These are phyloP conservation scores for Anser brachyrhynchus DNA, from an alignment of 2,113 vertebrate species.

Conservation along the genomic window DNA sequence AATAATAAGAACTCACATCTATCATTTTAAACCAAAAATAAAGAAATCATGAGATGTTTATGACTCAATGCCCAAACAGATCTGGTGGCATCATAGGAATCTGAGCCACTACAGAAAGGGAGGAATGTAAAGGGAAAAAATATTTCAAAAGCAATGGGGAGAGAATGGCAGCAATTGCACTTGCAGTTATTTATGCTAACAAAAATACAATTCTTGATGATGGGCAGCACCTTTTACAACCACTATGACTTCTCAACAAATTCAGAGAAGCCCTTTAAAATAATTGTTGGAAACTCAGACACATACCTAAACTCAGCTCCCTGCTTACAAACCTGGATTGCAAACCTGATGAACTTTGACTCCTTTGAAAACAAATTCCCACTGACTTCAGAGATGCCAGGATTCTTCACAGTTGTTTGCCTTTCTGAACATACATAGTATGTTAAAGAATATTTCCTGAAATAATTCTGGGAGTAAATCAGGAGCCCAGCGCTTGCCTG, in stretches of 20 bases:
- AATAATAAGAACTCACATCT: not conserved
- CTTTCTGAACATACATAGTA: not conserved
- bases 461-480: slow-evolving; percentile 22
- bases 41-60: not conserved
- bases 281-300: not conserved
- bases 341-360: not conserved
- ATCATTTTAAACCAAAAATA: not conserved
- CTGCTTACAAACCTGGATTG: not conserved
- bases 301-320: not conserved
- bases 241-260: not conserved
- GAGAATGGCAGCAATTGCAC: not conserved
- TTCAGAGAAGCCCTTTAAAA: not conserved
- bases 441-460: slow-evolving; percentile 36
- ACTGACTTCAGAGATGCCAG: slow-evolving; percentile 1
- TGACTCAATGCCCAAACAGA: not conserved
- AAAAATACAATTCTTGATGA: not conserved
- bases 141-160: not conserved
- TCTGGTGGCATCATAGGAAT: not conserved
- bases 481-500: slow-evolving; percentile 6
- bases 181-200: not conserved
- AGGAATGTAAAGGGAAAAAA: not conserved
- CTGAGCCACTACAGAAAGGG: not conserved
- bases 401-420: not conserved
- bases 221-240: not conserved
- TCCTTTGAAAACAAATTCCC: slow-evolving; percentile 1